phyloP scores from a whole-genome alignment of 2,797 vertebrate genomes.

The Apodemus agrarius region DNA sequence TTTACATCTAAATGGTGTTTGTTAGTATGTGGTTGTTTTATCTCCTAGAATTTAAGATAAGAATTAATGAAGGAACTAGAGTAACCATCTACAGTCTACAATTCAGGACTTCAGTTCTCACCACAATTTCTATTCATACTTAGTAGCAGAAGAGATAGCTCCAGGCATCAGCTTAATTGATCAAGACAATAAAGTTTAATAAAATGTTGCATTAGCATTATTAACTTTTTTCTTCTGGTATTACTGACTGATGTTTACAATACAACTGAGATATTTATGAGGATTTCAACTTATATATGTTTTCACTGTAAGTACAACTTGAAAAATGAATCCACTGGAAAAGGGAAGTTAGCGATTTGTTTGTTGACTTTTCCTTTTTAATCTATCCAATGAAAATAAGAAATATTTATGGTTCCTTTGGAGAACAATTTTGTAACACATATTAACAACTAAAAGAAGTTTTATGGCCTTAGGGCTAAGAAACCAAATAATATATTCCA shows the following conservation, averaged over 20 bases:
- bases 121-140: not conserved
- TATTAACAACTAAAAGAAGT: too few species aligned
- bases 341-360: not conserved
- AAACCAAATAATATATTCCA: not conserved
- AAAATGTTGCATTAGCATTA: not conserved
- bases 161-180: not conserved
- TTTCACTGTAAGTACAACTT: not conserved
- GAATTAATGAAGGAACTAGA: not conserved
- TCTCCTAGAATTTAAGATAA: not conserved
- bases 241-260: not conserved
- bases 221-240: not conserved
- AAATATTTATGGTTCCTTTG: not conserved
- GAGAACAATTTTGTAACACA: too few species aligned
- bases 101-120: not conserved
- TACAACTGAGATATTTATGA: not conserved
- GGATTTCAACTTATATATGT: not conserved
- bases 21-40: not conserved
- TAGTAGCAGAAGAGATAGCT: not conserved
- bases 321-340: not conserved
- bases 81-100: not conserved
- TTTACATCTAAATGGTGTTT: not conserved
- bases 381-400: not conserved
- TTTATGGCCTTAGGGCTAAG: too few species aligned
- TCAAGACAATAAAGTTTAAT: not conserved
- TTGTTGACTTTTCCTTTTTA: not conserved